Percentiles rank a stretch among this genome's conserved stretches.
Evolutionary conservation across 2,797 vertebrate genomes (phyloP).

Genomic region (Trematomus bernacchii): DNA sequence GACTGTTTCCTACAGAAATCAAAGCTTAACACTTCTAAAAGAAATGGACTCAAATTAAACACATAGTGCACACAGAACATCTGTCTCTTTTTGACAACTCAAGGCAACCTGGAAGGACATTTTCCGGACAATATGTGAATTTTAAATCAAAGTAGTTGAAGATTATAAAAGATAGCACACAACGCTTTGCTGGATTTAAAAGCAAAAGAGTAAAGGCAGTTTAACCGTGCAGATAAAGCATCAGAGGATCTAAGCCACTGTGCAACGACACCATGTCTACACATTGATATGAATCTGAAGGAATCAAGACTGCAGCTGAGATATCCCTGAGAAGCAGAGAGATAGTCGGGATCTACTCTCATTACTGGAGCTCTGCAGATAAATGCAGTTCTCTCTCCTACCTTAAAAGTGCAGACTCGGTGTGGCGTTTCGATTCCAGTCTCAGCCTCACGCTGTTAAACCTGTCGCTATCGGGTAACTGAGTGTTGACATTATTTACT

Average conservation of each 20-base stretch:
- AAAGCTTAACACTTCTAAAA: constrained; percentile 30
- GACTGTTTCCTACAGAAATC: constrained; percentile 32
- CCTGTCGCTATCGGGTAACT: constrained; percentile 36
- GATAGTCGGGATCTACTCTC: constrained; percentile 48
- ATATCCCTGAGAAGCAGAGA: constrained; percentile 55
- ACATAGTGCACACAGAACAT: constrained; percentile 17
- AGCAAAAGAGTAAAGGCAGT: constrained; percentile 55
- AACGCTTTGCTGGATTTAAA: constrained; percentile 60
- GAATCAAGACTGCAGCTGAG: constrained; percentile 56
- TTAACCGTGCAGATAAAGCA: constrained; percentile 60
- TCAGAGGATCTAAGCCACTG: constrained; percentile 69
- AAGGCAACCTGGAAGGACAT: constrained; percentile 37
- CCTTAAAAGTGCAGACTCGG: constrained; percentile 58
- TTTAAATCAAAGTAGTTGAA: constrained; percentile 60
- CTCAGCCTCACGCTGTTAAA: constrained; percentile 34
- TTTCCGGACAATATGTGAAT: constrained; percentile 55
- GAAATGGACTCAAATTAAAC: constrained; percentile 11
- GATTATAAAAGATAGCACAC: constrained; percentile 52
- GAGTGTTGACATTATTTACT: constrained; percentile 54
- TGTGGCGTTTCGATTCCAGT: constrained; percentile 26
- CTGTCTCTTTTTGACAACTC: constrained; percentile 28
- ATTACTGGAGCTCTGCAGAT: constrained; percentile 54
- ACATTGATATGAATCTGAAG: constrained; percentile 69
- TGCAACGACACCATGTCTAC: constrained; percentile 51
- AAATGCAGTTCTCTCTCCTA: constrained; percentile 57